These are phyloP conservation scores for Solea senegalensis DNA, from an alignment of 2,113 vertebrate genomes.

Conservation along the genomic window DNA sequence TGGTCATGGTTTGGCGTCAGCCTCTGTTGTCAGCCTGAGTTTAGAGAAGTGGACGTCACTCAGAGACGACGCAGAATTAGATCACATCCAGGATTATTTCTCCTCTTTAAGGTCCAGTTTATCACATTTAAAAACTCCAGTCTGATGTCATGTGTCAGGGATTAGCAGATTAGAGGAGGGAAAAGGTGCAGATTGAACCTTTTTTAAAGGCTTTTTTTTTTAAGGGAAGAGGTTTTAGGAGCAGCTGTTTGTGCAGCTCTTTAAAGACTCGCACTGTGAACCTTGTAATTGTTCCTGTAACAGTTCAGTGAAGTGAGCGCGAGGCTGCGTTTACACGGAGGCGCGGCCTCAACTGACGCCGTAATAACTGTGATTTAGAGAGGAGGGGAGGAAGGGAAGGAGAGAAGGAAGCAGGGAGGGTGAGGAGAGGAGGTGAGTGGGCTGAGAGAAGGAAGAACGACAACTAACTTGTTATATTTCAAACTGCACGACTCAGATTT, in stretches of 20 bases:
- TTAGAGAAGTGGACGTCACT: conserved; percentile 23
- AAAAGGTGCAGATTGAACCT: too few relatives aligned
- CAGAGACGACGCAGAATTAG: background rate
- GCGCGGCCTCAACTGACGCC: conserved; percentile 51
- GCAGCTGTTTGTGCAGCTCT: too few relatives aligned
- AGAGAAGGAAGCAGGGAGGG: conserved; percentile 30
- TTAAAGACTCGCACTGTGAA: conserved; percentile 43
- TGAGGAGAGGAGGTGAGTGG: conserved; percentile 30
- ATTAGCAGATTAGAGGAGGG: too few relatives aligned
- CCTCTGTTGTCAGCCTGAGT: conserved; percentile 28
- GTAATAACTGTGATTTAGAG: conserved; percentile 75
- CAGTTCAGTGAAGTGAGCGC: too few relatives aligned
- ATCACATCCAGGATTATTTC: too few relatives aligned
- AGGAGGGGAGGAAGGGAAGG: conserved; percentile 43
- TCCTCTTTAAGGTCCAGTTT: too few relatives aligned
- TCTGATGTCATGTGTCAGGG: too few relatives aligned
- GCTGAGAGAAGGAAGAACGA: conserved; percentile 35
- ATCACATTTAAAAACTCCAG: too few relatives aligned
- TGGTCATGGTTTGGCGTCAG: conserved; percentile 37
- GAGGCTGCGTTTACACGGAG: conserved; percentile 59
- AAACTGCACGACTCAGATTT: too few relatives aligned
- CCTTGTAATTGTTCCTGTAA: conserved; percentile 60
- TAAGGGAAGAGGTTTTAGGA: too few relatives aligned
- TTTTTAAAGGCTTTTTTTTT: too few relatives aligned
- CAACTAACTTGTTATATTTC: background rate